Conservation (phyloP, 2,888 invertebrate species). For the Tenthredo livida region DNA sequence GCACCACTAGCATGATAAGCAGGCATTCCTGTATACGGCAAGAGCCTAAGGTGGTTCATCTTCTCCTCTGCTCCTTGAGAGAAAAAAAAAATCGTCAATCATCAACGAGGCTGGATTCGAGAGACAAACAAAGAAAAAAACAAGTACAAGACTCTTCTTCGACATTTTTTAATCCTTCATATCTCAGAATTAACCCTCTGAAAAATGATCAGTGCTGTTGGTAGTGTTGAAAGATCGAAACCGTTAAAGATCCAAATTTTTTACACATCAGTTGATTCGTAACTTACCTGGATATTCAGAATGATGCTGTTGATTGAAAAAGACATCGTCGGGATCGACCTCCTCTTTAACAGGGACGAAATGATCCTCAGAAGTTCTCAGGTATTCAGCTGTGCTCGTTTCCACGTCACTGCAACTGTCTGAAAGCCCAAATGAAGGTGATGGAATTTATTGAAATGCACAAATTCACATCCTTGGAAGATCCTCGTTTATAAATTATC, state of each 20-base stretch:
- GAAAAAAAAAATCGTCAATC: constrained; percentile 74
- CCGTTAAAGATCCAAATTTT: background rate
- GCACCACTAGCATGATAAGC: constrained; percentile 59
- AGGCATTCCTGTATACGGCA: constrained; percentile 43
- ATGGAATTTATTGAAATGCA: background rate
- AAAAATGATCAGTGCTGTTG: background rate
- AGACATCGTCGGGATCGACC: constrained; percentile 44
- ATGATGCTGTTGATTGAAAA: constrained; percentile 43
- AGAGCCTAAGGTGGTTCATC: constrained; percentile 41
- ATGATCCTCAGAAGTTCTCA: constrained; percentile 41
- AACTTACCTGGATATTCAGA: constrained; percentile 40
- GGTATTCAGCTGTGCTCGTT: constrained; percentile 46
- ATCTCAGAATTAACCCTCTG: background rate
- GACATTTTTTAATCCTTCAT: background rate
- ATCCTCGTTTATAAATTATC: background rate
- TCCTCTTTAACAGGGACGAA: constrained; percentile 49
- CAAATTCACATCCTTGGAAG: background rate
- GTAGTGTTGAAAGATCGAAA: background rate
- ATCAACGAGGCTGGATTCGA: constrained; percentile 92
- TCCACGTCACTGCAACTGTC: constrained; percentile 50
- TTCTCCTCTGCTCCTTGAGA: constrained; percentile 36
- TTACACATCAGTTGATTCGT: background rate
- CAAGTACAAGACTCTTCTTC: background rate
- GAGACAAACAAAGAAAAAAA: background rate
- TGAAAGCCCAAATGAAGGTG: background rate